These are phyloP conservation scores for Oplegnathus fasciatus DNA, from an alignment of 2,113 vertebrate species.

Conservation along the genomic window DNA sequence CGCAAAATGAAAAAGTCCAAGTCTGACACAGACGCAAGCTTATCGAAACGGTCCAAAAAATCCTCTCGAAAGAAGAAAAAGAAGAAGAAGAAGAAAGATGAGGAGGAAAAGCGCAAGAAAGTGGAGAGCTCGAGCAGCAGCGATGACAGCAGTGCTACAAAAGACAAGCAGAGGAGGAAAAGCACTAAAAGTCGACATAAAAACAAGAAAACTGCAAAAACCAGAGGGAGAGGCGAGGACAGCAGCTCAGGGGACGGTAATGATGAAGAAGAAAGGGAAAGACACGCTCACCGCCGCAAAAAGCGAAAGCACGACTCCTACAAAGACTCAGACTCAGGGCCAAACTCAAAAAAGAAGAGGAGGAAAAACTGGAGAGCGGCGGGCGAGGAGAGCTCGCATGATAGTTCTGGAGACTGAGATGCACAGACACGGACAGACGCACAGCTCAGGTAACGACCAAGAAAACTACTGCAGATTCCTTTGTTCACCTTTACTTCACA, in stretches of 20 bases:
- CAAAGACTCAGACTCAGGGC: slow-evolving; percentile 72
- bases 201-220: slow-evolving; percentile 82
- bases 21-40: slow-evolving; percentile 79
- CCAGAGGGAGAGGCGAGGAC: slow-evolving; percentile 71
- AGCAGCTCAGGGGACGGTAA: slow-evolving; percentile 70
- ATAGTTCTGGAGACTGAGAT: slow-evolving; percentile 88
- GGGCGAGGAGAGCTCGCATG: slow-evolving; percentile 88
- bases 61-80: slow-evolving; percentile 90
- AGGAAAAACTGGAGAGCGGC: slow-evolving; percentile 92
- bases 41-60: slow-evolving; percentile 90
- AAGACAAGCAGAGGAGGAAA: slow-evolving; percentile 74
- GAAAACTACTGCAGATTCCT: slow-evolving; percentile 40
- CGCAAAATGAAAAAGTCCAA: slow-evolving; percentile 86
- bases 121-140: slow-evolving; percentile 75
- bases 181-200: slow-evolving; percentile 81
- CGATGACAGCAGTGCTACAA: slow-evolving; percentile 51
- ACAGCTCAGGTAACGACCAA: slow-evolving; percentile 33
- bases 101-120: slow-evolving; percentile 70
- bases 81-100: slow-evolving; percentile 89
- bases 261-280: slow-evolving; percentile 46
- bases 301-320: slow-evolving; percentile 76
- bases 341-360: slow-evolving; percentile 73
- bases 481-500: slow-evolving; percentile 39
- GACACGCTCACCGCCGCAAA: slow-evolving; percentile 46
- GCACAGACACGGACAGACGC: background rate